A percentile compares a stretch with the other conserved stretches of the same genome.
Evolutionary conservation across 2,113 vertebrate species (phyloP).

Genomic region (Abramis brama): DNA sequence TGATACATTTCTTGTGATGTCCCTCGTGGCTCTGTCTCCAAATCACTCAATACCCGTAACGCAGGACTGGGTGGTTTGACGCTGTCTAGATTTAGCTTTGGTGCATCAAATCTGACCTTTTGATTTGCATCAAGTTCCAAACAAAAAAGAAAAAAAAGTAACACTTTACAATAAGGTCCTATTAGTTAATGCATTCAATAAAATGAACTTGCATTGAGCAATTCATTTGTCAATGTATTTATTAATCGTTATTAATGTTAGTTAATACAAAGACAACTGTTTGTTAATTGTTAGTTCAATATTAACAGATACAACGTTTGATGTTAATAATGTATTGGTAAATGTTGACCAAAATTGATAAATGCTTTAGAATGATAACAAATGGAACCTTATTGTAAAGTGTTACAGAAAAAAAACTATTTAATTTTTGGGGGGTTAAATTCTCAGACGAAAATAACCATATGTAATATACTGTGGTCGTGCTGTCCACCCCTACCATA

Average conservation of each 20-base stretch:
- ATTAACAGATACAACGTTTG: no score
- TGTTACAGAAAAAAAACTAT: no score
- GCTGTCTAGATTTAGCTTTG: not conserved
- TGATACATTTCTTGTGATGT: constrained; percentile 13
- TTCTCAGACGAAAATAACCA: not conserved
- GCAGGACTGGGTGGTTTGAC: not conserved
- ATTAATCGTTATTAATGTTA: no score
- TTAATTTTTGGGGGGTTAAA: not conserved
- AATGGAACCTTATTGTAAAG: no score
- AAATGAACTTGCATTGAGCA: not conserved
- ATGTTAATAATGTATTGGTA: no score
- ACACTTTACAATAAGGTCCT: not conserved
- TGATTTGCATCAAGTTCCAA: not conserved
- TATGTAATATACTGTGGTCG: not conserved
- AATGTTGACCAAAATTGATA: no score
- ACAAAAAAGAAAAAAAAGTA: not conserved
- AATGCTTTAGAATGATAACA: no score
- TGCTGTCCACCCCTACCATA: not conserved
- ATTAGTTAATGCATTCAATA: not conserved
- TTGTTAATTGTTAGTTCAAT: no score
- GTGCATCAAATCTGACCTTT: not conserved
- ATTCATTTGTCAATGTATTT: no score
- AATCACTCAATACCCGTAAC: constrained; percentile 1
- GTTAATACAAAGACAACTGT: no score
- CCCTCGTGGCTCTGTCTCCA: not conserved